phyloP scores from a whole-genome alignment of 2,113 vertebrate species.

The Isurus oxyrinchus region DNA sequence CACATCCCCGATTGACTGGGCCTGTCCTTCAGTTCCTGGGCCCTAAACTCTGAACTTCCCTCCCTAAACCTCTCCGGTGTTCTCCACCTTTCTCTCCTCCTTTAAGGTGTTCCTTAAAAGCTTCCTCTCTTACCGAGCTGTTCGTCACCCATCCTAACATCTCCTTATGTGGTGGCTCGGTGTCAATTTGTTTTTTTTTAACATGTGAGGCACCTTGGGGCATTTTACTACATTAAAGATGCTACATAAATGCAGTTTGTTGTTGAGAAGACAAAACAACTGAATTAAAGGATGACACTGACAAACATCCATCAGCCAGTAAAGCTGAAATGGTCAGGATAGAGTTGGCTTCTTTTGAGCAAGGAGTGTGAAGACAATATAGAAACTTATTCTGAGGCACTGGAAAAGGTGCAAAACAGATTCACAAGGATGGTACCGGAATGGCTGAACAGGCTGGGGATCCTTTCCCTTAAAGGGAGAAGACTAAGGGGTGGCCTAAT shows the following conservation, averaged over 20 bases:
- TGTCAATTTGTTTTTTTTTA: too few species aligned
- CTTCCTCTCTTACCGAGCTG: background rate
- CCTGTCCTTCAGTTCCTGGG: too few species aligned
- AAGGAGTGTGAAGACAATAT: background rate
- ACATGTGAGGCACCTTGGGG: too few species aligned
- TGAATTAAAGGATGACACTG: background rate
- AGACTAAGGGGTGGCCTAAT: too few species aligned
- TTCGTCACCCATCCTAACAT: background rate
- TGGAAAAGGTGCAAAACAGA: too few species aligned
- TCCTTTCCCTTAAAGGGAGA: too few species aligned
- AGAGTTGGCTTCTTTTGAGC: background rate
- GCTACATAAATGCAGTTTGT: background rate
- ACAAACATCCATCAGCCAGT: background rate
- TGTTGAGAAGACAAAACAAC: background rate
- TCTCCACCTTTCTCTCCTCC: background rate
- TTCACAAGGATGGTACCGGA: too few species aligned
- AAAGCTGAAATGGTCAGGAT: background rate
- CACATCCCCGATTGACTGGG: too few species aligned
- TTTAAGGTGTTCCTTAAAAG: background rate
- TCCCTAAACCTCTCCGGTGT: background rate
- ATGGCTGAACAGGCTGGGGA: too few species aligned
- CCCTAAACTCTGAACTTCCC: background rate
- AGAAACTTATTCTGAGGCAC: background rate
- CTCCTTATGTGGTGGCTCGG: background rate
- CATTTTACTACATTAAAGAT: too few species aligned